Base-by-base conservation (phyloP, 2,888 invertebrate genomes). In the Anaspis maculata region DNA sequence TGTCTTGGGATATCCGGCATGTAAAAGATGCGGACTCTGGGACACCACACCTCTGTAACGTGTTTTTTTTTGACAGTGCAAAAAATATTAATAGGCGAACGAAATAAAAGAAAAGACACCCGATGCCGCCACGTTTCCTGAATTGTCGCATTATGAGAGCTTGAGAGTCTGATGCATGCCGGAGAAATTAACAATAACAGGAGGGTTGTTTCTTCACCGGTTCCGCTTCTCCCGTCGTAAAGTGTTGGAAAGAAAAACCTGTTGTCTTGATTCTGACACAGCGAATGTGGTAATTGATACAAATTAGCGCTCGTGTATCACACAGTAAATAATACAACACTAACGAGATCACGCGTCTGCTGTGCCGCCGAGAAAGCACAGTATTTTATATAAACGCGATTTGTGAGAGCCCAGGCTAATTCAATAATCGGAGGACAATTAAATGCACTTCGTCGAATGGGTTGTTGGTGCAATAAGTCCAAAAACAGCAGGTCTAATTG, bases 281-380 rank as follows among this genome's bases (percentile, higher is more conserved):
- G n/a, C 19, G 19, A 9, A 5, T 6, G 19, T 34, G 41, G 37
- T 60, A 62, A 62, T 61, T 62, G 59, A 62, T 56, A 62, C 59
- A 59, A 61, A 62, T 62, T 58, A 57, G 59, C 51, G 51, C 49
- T 51, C 52, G 58, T 56, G 52, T n/a, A n/a, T 54, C 52, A 48
- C 52, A 48, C 53, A 54, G 56, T 57, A 59, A 58, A 60, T 59
- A 61, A 58, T 55, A 53, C 49, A 53, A 52, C n/a, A n/a, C 53
- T 61, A 61, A 61, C 57, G 48, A 57, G 57, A 58, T 59, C 54
- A 49, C 48, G 48, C 52, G 44, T 49, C 35, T 41, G 24, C n/a
- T n/a, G n/a, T n/a, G n/a, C 19, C 19, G 19, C 5, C 19, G 19
- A 19, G 19, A 19, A 9, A 40, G 39, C 46, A 42, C 44, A 38